Conservation (phyloP, 2,888 invertebrate species). For the Liopterus haemorrhoidalis region DNA sequence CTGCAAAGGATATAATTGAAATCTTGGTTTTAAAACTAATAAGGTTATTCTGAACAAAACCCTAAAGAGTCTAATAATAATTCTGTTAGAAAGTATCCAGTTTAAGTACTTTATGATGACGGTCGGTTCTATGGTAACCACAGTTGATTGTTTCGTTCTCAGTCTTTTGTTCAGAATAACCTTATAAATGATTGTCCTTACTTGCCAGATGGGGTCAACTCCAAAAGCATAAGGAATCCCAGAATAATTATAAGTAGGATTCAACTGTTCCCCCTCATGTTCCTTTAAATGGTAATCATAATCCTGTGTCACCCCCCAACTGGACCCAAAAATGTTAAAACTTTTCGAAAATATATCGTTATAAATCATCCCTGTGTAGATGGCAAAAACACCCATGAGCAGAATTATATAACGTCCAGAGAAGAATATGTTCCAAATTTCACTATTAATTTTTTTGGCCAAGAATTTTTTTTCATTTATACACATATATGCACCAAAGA, state of each 20-base stretch:
- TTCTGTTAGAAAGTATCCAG: too few relatives aligned
- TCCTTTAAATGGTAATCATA: slow-evolving; percentile 31
- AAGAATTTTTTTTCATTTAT: slow-evolving; percentile 68
- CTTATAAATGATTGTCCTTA: slow-evolving; percentile 32
- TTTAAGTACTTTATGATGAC: too few relatives aligned
- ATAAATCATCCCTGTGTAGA: slow-evolving; percentile 73
- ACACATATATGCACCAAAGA: slow-evolving; percentile 78
- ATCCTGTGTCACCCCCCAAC: slow-evolving; percentile 48
- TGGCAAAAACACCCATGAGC: slow-evolving; percentile 71
- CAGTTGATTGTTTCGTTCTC: too few relatives aligned
- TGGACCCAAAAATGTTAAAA: slow-evolving; percentile 64
- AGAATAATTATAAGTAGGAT: slow-evolving; percentile 45
- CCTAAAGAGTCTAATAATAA: too few relatives aligned
- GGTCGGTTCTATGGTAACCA: too few relatives aligned
- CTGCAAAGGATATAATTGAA: slow-evolving; percentile 38
- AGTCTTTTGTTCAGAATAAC: too few relatives aligned
- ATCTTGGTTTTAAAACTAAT: background rate
- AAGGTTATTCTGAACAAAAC: too few relatives aligned
- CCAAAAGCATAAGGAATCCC: slow-evolving; percentile 63
- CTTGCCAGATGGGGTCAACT: slow-evolving; percentile 69
- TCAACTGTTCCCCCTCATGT: slow-evolving; percentile 40
- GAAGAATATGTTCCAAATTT: slow-evolving; percentile 72
- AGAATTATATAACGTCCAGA: slow-evolving; percentile 72
- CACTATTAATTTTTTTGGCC: slow-evolving; percentile 64
- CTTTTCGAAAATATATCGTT: slow-evolving; percentile 76